Evolutionary conservation across 2,888 invertebrate species (phyloP).

Genomic region (Pilophorus perplexus): DNA sequence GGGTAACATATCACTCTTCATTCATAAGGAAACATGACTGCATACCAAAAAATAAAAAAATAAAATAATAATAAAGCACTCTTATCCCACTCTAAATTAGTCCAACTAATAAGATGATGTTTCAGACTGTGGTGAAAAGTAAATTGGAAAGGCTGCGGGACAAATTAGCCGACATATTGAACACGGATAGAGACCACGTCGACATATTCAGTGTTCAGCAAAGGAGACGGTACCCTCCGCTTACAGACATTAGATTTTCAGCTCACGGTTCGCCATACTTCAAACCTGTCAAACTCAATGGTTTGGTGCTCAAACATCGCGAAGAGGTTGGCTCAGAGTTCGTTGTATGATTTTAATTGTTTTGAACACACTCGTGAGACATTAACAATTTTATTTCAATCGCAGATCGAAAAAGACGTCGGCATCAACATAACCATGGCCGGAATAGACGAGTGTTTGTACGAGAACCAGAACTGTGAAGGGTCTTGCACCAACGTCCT

Average conservation of each 20-base stretch:
- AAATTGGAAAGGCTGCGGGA: constrained; percentile 86
- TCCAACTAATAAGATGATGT: neutral
- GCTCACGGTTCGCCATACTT: constrained; percentile 96
- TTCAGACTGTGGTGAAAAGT: constrained; percentile 75
- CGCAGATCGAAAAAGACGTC: constrained; percentile 86
- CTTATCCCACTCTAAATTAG: too few species aligned
- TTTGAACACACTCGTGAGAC: too few species aligned
- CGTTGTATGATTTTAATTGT: too few species aligned
- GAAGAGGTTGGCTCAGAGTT: constrained; percentile 74
- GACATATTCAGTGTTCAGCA: constrained; percentile 95
- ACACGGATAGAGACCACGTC: constrained; percentile 82
- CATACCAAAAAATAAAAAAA: too few species aligned
- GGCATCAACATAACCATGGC: constrained; percentile 97
- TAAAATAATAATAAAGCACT: too few species aligned
- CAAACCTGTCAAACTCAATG: constrained; percentile 89
- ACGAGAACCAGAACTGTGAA: constrained; percentile 92
- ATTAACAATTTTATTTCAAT: constrained; percentile 10
- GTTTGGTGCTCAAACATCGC: constrained; percentile 87
- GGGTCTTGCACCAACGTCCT: constrained; percentile 93
- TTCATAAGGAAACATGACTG: too few species aligned
- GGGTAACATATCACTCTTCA: constrained; percentile 52
- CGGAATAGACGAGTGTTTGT: constrained; percentile 93
- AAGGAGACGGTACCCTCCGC: constrained; percentile 78
- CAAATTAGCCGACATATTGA: constrained; percentile 80
- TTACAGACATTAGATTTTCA: constrained; percentile 89